Conservation (phyloP, 2,797 vertebrate species). For the Chrosomus eos region DNA sequence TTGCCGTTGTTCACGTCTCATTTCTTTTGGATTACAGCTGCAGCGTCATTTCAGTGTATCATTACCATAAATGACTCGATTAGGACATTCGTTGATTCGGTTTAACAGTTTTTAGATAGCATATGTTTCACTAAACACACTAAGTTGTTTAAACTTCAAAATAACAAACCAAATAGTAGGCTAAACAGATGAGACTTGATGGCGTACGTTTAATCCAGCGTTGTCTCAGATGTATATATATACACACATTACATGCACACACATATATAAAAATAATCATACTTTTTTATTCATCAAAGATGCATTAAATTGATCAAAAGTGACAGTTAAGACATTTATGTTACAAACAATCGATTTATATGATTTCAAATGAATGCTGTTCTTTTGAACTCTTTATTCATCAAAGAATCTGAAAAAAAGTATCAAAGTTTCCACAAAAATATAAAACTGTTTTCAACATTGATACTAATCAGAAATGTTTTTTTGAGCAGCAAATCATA, state of each 20-base stretch:
- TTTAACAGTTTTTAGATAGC: background rate
- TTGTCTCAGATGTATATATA: background rate
- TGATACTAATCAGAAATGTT: background rate
- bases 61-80: conserved; percentile 12
- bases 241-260: no score
- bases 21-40: conserved; percentile 17
- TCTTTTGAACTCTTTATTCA: background rate
- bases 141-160: background rate
- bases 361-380: background rate
- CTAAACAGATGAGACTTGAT: background rate
- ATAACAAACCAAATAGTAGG: background rate
- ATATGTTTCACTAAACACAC: background rate
- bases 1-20: conserved; percentile 11
- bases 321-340: background rate
- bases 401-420: background rate
- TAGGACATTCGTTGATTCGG: background rate
- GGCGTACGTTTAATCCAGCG: background rate
- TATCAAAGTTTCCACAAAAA: background rate
- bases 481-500: background rate
- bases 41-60: background rate
- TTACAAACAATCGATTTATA: background rate
- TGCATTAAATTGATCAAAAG: background rate
- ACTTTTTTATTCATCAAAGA: background rate
- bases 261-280: no score
- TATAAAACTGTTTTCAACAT: background rate